A percentile compares a stretch with the other conserved stretches of the same genome.
Evolutionary conservation across 2,888 invertebrate species (phyloP).

Genomic region (Notodonta dromedarius): DNA sequence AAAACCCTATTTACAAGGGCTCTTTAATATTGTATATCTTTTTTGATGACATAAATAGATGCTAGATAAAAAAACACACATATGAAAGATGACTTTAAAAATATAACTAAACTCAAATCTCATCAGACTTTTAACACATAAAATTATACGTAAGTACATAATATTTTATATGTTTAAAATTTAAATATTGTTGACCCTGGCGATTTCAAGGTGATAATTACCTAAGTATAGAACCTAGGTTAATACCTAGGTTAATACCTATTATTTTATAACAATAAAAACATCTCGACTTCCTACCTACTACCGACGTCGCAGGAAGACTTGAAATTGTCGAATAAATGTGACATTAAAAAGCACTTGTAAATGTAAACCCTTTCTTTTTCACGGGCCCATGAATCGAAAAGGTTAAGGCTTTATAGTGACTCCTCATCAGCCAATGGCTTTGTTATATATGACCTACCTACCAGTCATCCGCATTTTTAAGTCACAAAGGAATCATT

Average conservation of each 20-base stretch:
- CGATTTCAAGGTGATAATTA: background rate
- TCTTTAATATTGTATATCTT: no score
- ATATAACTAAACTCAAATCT: no score
- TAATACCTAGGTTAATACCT: no score
- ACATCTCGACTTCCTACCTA: background rate
- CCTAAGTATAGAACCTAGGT: no score
- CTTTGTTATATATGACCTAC: background rate
- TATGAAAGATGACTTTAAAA: no score
- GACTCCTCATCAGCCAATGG: background rate
- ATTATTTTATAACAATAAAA: background rate
- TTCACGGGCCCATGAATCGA: slow-evolving; percentile 5
- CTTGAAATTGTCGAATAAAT: background rate
- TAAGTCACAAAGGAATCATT: background rate
- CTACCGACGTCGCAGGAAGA: background rate
- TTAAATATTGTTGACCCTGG: background rate
- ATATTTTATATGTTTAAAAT: background rate
- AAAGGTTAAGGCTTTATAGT: background rate
- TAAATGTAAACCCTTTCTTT: no score
- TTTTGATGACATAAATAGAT: no score
- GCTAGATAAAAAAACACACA: no score
- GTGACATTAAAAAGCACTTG: background rate
- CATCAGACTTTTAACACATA: no score
- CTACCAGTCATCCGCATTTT: background rate
- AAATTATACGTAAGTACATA: no score
- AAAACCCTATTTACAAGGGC: no score